These are phyloP conservation scores for Brachionus rubens DNA, from an alignment of 1,140 invertebrate genomes.

Conservation along the genomic window DNA sequence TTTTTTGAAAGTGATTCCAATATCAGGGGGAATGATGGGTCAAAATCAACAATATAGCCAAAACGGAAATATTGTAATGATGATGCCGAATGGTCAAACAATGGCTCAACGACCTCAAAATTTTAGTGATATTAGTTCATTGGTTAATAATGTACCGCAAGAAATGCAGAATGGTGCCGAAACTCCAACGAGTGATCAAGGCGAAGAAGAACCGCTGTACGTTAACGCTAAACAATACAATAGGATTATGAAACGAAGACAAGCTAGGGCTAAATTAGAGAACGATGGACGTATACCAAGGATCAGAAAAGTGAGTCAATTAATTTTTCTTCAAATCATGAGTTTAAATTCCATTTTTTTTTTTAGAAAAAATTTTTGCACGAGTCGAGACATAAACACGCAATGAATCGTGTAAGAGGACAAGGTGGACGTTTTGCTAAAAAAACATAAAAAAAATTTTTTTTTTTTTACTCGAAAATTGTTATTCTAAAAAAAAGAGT, in stretches of 20 bases:
- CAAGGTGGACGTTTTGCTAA: constrained; percentile 89
- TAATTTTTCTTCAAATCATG: neutral
- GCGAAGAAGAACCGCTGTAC: constrained; percentile 72
- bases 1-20: neutral
- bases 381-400: constrained; percentile 92
- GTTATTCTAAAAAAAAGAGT: too few relatives aligned
- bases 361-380: constrained; percentile 84
- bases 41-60: too few relatives aligned
- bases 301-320: constrained; percentile 67
- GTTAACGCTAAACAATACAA: constrained; percentile 90
- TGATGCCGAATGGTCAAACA: too few relatives aligned
- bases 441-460: too few relatives aligned
- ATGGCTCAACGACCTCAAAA: too few relatives aligned
- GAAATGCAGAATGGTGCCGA: neutral
- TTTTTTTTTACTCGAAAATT: too few relatives aligned
- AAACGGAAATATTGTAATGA: too few relatives aligned
- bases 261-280: constrained; percentile 59
- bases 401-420: constrained; percentile 92
- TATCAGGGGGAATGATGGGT: too few relatives aligned
- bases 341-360: neutral
- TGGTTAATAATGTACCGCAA: neutral
- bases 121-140: neutral
- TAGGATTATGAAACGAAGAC: constrained; percentile 58
- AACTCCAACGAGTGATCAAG: neutral
- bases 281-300: constrained; percentile 83